Percentiles rank a stretch among this genome's conserved stretches.
Evolutionary conservation across 2,888 invertebrate species (phyloP).

Genomic region (Euzetes globulus): DNA sequence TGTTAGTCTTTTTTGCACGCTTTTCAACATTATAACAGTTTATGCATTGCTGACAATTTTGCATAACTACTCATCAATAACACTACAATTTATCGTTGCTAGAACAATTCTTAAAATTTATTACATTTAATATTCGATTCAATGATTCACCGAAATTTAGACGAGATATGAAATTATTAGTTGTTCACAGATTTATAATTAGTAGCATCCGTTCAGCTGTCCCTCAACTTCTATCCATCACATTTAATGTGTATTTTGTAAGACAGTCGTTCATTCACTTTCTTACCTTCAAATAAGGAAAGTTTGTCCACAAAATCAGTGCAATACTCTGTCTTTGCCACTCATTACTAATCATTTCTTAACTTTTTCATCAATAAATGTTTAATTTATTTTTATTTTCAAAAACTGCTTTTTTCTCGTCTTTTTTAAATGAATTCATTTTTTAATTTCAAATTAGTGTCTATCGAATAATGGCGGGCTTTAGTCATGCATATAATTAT

Average conservation of each 20-base stretch:
- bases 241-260: neutral
- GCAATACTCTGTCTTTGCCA: neutral
- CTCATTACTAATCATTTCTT: neutral
- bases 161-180: neutral
- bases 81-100: neutral
- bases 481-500: no score
- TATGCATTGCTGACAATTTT: slow-evolving; percentile 12
- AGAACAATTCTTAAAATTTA: neutral
- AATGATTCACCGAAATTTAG: no score
- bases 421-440: no score
- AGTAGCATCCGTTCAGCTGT: slow-evolving; percentile 21
- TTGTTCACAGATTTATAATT: slow-evolving; percentile 11
- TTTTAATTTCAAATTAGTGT: no score
- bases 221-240: neutral
- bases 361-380: neutral
- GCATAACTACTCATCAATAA: slow-evolving; percentile 8
- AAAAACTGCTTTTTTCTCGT: no score
- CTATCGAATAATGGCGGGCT: no score
- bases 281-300: neutral
- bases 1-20: neutral
- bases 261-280: slow-evolving; percentile 17
- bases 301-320: neutral
- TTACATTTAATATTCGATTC: neutral
- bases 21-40: slow-evolving; percentile 15
- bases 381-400: no score